Conservation (phyloP, 2,888 invertebrate species). For the Campoletis raptor region DNA sequence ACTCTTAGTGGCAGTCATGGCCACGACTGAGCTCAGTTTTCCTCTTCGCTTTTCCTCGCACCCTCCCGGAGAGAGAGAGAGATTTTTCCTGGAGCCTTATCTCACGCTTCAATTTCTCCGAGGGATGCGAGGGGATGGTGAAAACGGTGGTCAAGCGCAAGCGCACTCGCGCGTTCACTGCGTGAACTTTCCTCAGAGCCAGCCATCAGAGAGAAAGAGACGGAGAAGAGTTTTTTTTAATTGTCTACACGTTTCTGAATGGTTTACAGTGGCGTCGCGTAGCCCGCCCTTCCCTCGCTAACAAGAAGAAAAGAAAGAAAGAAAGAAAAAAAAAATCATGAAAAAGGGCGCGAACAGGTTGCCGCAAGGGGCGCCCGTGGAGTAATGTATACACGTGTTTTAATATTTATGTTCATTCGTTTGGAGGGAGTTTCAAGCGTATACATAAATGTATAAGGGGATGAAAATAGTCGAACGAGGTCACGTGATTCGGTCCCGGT, state of each 20-base stretch:
- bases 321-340: background rate
- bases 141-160: background rate
- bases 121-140: background rate
- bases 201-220: background rate
- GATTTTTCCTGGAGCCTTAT: constrained; percentile 47
- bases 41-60: background rate
- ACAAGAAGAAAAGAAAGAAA: background rate
- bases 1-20: background rate
- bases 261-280: constrained; percentile 1
- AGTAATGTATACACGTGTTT: background rate
- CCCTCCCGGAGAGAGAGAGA: background rate
- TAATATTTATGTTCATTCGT: constrained; percentile 12
- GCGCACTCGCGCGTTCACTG: background rate
- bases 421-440: background rate
- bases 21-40: constrained; percentile 11
- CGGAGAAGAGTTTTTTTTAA: background rate
- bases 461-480: constrained; percentile 13
- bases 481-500: constrained; percentile 34
- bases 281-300: background rate
- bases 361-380: background rate
- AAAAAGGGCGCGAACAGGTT: background rate
- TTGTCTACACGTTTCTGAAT: constrained; percentile 19
- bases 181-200: background rate
- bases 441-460: background rate
- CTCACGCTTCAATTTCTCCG: constrained; percentile 22